Evolutionary conservation across 2,888 invertebrate genomes (phyloP).

Genomic region (Octodonta nipae): DNA sequence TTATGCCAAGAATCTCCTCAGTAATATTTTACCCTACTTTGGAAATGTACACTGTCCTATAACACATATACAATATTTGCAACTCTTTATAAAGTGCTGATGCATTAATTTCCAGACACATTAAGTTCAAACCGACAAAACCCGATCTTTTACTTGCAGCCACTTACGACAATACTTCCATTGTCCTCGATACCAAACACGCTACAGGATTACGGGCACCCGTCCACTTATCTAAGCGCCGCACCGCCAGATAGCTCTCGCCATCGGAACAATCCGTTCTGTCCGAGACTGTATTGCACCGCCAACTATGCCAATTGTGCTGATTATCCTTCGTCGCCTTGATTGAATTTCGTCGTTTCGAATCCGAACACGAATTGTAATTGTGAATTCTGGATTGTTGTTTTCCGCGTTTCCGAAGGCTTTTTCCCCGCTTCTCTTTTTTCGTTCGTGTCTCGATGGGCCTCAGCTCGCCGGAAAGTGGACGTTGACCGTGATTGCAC

Average conservation of each 20-base stretch:
- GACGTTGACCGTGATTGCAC: neutral
- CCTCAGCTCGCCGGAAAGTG: neutral
- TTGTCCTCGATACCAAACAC: too few species aligned
- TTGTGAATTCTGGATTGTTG: constrained; percentile 12
- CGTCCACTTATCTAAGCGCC: constrained; percentile 4
- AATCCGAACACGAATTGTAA: constrained; percentile 11
- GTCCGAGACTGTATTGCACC: constrained; percentile 14
- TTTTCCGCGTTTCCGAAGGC: constrained; percentile 10
- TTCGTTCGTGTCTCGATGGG: neutral
- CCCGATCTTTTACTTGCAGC: too few species aligned
- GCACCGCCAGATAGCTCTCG: constrained; percentile 4
- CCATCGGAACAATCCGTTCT: constrained; percentile 4
- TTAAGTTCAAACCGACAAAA: too few species aligned
- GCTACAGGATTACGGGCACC: constrained; percentile 4
- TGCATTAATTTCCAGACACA: too few species aligned
- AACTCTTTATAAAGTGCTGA: too few species aligned
- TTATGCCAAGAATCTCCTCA: too few species aligned
- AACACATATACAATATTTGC: too few species aligned
- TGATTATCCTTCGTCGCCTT: constrained; percentile 25
- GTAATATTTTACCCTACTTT: too few species aligned
- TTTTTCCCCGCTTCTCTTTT: neutral
- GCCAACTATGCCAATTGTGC: constrained; percentile 26
- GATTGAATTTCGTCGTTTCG: constrained; percentile 23
- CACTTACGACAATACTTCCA: too few species aligned
- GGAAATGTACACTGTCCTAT: too few species aligned